Evolutionary conservation across 2,888 invertebrate species (phyloP), one percentile per base, ranked within the genome.

Genomic region (Calephelis perditalis): DNA sequence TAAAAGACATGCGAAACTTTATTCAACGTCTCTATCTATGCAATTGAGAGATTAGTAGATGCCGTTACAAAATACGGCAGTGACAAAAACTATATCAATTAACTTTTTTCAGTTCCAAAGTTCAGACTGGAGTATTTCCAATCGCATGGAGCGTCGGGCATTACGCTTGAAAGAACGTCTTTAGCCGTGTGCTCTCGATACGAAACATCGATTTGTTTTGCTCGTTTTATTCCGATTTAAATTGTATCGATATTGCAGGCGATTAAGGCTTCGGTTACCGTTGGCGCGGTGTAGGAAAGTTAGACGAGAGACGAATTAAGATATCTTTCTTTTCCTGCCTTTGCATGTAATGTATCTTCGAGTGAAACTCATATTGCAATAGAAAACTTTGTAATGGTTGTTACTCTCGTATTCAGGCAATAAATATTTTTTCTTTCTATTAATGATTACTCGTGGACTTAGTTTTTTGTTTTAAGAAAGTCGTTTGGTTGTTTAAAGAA

Each of bases 161-260:
- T 60, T 60, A 46, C 81, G 75, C 75, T 76, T 77, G 78, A 79
- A 76, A 76, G 80, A 82, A 81, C 84, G 81, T 87, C 85, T 86
- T 84, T 82, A 84, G 81, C 76, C 79, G 81, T 82, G 75, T 86
- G 83, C 83, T 86, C 86, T 80, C 81, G 84, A 84, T 82, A 77
- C 82, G 84, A 84, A 79, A 84, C 81, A 87, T 86, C 79, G 80
- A 88, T 87, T 86, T 78, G 82, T 72, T 77, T 79, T 82, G 80
- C 82, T 85, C 84, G 82, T 84, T 86, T 87, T 84, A 76, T 82
- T 80, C 76, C 77, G 81, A 86, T 86, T 86, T 84, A 84, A 88
- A 88, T 84, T 86, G 87, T 88, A 86, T 84, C 84, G 84, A 83
- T 82, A 79, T 81, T 80, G 71, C 76, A 72, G 75, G 78, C 86